Conservation (phyloP, 2,797 vertebrate species). For the Amazona finschi region DNA sequence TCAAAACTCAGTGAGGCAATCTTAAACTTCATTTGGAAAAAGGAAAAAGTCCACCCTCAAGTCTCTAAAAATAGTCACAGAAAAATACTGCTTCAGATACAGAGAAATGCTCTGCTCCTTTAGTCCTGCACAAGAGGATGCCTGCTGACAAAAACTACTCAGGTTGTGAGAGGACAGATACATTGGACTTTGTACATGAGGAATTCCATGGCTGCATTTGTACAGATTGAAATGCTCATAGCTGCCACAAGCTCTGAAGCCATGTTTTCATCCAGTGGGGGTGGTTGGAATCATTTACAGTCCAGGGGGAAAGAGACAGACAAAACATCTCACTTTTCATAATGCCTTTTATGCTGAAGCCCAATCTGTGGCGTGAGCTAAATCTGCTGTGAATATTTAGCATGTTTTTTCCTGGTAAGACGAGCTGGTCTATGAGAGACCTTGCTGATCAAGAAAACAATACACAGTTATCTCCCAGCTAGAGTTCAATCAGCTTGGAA, state of each 20-base stretch:
- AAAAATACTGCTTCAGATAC: not conserved
- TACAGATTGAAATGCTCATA: not conserved
- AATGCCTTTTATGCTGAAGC: not conserved
- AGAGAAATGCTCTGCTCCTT: not conserved
- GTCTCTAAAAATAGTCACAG: conserved; percentile 25
- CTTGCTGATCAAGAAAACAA: conserved; percentile 12
- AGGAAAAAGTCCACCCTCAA: not conserved
- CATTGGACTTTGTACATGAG: not conserved
- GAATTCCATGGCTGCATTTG: not conserved
- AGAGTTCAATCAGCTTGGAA: conserved; percentile 18
- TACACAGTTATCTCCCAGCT: not conserved
- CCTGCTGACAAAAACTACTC: not conserved
- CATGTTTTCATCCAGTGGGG: not conserved
- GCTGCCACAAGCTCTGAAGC: not conserved
- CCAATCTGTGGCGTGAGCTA: not conserved
- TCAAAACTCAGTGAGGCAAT: not conserved
- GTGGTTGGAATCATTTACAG: not conserved
- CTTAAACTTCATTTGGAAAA: not conserved
- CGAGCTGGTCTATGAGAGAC: not conserved
- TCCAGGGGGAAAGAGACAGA: not conserved
- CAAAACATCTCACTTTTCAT: not conserved
- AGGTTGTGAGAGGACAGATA: not conserved
- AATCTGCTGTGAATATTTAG: not conserved
- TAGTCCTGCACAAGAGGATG: not conserved
- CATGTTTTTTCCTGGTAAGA: not conserved